A percentile compares a stretch with the other conserved stretches of the same genome.
phyloP scores from a whole-genome alignment of 2,888 invertebrate species.

The Pyrocoelia pectoralis region DNA sequence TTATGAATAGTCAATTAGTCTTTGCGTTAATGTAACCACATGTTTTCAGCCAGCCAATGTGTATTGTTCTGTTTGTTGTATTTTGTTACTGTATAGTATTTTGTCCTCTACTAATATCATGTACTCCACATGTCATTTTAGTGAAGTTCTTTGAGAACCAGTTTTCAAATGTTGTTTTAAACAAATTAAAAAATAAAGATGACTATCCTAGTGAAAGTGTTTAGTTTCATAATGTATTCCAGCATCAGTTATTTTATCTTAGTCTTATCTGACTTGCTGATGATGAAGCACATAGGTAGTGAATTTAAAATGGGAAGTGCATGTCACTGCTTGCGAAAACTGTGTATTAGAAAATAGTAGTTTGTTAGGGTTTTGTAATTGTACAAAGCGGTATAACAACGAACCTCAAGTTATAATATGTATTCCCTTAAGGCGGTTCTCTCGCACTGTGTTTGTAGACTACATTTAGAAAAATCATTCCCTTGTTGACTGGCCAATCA shows the following conservation, averaged over 20 bases:
- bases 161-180: conserved; percentile 52
- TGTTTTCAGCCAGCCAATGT: conserved; percentile 40
- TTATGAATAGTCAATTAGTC: conserved; percentile 42
- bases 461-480: too few relatives aligned
- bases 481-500: too few relatives aligned
- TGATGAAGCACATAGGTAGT: too few relatives aligned
- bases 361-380: too few relatives aligned
- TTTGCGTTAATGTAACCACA: conserved; percentile 40
- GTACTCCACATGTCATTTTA: conserved; percentile 48
- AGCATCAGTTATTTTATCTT: background rate
- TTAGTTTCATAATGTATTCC: background rate
- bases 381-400: too few relatives aligned
- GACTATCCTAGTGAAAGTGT: conserved; percentile 45
- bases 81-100: conserved; percentile 45
- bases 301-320: too few relatives aligned
- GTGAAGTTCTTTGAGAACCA: conserved; percentile 47
- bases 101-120: conserved; percentile 49
- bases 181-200: conserved; percentile 51
- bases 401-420: too few relatives aligned
- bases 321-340: too few relatives aligned
- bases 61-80: conserved; percentile 36
- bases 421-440: too few relatives aligned
- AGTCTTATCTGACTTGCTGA: background rate
- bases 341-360: too few relatives aligned
- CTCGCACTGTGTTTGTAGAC: too few relatives aligned